Evolutionary conservation across 1,140 invertebrate species (phyloP).

Genomic region (Musca vetustissima): DNA sequence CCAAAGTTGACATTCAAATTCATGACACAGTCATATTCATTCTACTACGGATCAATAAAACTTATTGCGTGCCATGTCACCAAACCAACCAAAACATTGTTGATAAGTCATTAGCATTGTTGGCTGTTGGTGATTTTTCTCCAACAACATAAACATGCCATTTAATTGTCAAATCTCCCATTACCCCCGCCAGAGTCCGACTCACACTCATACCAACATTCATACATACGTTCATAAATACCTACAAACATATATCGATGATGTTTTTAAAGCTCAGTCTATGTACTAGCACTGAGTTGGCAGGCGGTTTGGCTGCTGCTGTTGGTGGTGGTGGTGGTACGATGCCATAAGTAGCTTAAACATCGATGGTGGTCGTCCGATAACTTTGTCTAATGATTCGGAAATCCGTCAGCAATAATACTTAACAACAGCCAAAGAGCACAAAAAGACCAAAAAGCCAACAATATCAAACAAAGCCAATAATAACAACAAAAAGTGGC

Average conservation of each 20-base stretch:
- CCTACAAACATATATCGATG: background rate
- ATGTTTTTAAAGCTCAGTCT: slow-evolving; percentile 6
- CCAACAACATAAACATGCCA: slow-evolving; percentile 15
- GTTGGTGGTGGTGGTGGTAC: slow-evolving; percentile 8
- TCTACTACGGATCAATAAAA: too few species aligned
- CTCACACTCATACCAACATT: background rate
- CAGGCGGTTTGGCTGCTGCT: background rate
- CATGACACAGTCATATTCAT: too few species aligned
- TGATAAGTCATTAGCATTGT: slow-evolving; percentile 2
- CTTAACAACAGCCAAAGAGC: background rate
- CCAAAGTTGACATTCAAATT: background rate
- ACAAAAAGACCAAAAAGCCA: background rate
- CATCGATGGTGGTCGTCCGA: slow-evolving; percentile 49
- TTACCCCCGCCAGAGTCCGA: background rate
- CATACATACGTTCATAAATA: background rate
- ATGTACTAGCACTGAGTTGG: slow-evolving; percentile 3
- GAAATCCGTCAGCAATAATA: slow-evolving; percentile 48
- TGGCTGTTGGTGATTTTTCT: too few species aligned
- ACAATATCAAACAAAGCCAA: background rate
- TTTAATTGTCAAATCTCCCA: background rate
- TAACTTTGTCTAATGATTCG: slow-evolving; percentile 56
- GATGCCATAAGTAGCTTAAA: slow-evolving; percentile 49
- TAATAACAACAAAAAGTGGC: background rate
- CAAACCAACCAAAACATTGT: background rate
- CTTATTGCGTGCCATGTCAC: too few species aligned